Base-by-base conservation (phyloP, 2,113 vertebrate species). In the Astatoreochromis straeleni region DNA sequence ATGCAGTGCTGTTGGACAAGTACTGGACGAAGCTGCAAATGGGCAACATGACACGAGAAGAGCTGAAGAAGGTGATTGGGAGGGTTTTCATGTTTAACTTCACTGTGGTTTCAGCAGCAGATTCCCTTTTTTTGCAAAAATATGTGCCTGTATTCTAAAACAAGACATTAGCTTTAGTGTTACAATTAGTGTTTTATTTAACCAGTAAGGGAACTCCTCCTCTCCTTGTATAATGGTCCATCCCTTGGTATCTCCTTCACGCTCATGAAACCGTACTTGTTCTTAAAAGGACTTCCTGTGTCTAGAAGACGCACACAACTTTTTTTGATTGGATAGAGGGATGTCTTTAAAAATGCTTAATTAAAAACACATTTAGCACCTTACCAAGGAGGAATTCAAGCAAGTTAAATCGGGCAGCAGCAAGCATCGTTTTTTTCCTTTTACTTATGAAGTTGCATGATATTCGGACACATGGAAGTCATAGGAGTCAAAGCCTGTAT, bases 21-120 rank as follows among this genome's bases (percentile, higher is more conserved):
- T 97, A 98, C 35, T 99, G 99, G 98, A 98, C 96, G 85, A 99
- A 97, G 96, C 96, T 99, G 92, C 97, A 97, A 65, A 94, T 99
- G 89, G 93, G 97, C 63, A 97, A 97, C 90, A 98, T 99, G 98
- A 96, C 90, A 80, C 95, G 97, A 89, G 96, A 91, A 54, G 98
- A 99, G 82, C 95, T 99, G 78, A 98, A 97, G 92, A 98, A 98
- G 96, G 98, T 98, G 95, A 90, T 33, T 54, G 63, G 31, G 17
- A 49, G 26, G n/a, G 5, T 68, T 80, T 26, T 75, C 9, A 29
- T 51, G 5, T 35, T 53, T 53, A 53, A 14, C 17, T 4, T 80
- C 47, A 51, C 17, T 53, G 42, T 47, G 13, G 16, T 75, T 75
- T 29, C 24, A 75, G 21, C 12, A 51, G 31, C 21, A 33, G 29